Percentiles rank a stretch among this genome's conserved stretches.
Conservation (phyloP, 2,888 invertebrate species). For the Sialis fuliginosa region DNA sequence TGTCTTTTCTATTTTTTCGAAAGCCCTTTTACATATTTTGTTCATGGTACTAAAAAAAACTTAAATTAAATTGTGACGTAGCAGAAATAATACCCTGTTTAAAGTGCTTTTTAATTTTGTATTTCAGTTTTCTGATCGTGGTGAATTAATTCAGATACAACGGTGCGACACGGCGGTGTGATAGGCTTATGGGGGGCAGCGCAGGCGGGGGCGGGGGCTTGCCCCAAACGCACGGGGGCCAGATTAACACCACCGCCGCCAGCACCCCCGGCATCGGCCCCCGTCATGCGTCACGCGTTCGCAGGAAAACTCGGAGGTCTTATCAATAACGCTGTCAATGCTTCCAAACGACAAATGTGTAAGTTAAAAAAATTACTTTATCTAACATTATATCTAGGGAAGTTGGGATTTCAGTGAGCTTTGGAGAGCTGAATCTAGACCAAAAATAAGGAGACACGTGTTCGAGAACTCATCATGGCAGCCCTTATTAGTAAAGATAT, state of each 20-base stretch:
- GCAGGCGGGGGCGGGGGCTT: constrained; percentile 10
- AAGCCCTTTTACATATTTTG: no score
- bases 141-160: constrained; percentile 8
- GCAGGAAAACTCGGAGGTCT: constrained; percentile 20
- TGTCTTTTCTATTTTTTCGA: no score
- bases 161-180: constrained; percentile 16
- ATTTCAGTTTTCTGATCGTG: no score
- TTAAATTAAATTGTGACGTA: no score
- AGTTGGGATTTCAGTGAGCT: no score
- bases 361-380: constrained; percentile 3
- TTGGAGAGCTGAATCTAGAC: no score
- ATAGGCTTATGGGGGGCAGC: constrained; percentile 18
- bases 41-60: no score
- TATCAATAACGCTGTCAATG: constrained; percentile 21
- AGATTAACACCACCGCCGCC: constrained; percentile 1
- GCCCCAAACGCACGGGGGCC: constrained; percentile 5
- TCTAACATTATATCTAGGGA: neutral
- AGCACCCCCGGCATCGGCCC: constrained; percentile 16
- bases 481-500: no score
- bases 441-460: no score
- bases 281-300: constrained; percentile 15
- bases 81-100: no score
- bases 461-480: no score
- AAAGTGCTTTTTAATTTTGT: no score
- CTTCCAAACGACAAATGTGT: constrained; percentile 17